A percentile compares a stretch with the other conserved stretches of the same genome.
phyloP scores from a whole-genome alignment of 2,113 vertebrate genomes.

The Isurus oxyrinchus region DNA sequence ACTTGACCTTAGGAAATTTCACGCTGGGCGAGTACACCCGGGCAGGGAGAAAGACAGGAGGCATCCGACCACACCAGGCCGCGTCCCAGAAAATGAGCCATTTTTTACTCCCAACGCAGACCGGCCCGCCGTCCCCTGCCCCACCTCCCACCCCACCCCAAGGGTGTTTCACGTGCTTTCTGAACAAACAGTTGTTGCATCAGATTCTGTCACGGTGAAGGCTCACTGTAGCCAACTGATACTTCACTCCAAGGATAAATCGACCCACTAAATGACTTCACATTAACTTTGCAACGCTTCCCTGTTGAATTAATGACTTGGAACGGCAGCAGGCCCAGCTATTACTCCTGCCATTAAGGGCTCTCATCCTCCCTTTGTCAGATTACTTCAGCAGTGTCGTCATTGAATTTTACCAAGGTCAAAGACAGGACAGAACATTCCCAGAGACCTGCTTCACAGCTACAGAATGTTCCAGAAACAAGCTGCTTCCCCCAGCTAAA shows the following conservation, averaged over 20 bases:
- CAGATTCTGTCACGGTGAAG: neutral
- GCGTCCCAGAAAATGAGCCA: too few relatives aligned
- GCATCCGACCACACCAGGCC: too few relatives aligned
- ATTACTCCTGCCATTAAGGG: neutral
- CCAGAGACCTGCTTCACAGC: neutral
- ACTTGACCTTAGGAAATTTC: too few relatives aligned
- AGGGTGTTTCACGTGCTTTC: too few relatives aligned
- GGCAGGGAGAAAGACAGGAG: too few relatives aligned
- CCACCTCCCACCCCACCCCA: too few relatives aligned
- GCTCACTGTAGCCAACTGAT: too few relatives aligned
- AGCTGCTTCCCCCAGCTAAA: rapidly evolving
- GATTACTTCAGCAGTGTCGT: neutral
- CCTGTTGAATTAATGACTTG: neutral
- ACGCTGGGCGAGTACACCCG: too few relatives aligned
- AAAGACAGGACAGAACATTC: neutral
- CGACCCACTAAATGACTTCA: neutral
- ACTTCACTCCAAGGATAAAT: neutral
- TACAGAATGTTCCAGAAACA: neutral
- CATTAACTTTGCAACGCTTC: neutral
- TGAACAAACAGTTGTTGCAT: neutral
- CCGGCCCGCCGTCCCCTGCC: too few relatives aligned
- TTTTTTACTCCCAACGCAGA: too few relatives aligned
- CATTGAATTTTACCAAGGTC: neutral
- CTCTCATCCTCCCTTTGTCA: neutral
- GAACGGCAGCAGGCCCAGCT: neutral